Conservation (phyloP, 2,797 vertebrate species). For the Cynodonichthys magdalenae region DNA sequence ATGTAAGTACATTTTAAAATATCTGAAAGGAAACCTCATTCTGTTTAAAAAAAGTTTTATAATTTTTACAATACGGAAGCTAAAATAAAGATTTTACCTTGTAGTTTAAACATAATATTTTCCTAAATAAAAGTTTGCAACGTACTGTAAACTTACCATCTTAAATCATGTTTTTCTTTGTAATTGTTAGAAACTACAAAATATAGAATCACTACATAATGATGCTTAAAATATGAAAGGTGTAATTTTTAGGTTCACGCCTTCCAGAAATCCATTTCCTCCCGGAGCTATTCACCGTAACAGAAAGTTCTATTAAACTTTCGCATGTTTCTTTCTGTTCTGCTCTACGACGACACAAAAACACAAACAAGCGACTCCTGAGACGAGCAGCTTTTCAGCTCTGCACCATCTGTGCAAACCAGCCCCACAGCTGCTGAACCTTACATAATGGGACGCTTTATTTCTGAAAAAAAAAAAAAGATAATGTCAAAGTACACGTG, state of each 20-base stretch:
- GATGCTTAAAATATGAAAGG: background rate
- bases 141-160: too few relatives aligned
- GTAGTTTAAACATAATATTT: too few relatives aligned
- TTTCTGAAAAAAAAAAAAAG: conserved; percentile 27
- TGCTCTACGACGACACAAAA: conserved; percentile 18
- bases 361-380: conserved; percentile 13
- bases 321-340: background rate
- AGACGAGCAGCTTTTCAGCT: conserved; percentile 45
- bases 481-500: conserved; percentile 34
- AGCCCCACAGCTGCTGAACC: conserved; percentile 32
- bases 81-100: too few relatives aligned
- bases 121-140: too few relatives aligned
- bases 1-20: too few relatives aligned
- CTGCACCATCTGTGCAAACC: conserved; percentile 49
- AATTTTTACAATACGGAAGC: too few relatives aligned
- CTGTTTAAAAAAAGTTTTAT: too few relatives aligned
- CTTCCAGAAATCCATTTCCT: background rate
- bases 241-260: background rate
- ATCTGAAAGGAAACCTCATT: too few relatives aligned
- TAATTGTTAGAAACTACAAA: too few relatives aligned
- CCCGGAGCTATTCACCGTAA: background rate
- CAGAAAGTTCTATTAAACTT: background rate
- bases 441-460: conserved; percentile 50
- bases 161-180: too few relatives aligned
- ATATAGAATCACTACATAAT: background rate